Conservation (phyloP, 2,113 vertebrate genomes). For the Leptodactylus fuscus region DNA sequence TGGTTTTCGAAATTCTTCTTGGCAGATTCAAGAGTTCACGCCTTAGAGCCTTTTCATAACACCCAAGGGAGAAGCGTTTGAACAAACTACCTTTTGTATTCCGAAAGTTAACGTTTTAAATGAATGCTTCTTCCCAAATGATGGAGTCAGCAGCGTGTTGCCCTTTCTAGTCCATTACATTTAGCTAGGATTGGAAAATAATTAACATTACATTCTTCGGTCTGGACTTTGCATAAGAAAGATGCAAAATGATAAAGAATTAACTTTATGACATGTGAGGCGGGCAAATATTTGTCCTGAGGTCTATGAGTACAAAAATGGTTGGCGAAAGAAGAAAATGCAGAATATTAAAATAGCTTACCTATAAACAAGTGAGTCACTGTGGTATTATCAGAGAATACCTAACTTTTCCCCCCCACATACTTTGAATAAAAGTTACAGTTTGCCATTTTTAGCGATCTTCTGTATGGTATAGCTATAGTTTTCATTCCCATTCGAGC, state of each 20-base stretch:
- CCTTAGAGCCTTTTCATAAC: constrained; percentile 60
- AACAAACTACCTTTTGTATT: constrained; percentile 62
- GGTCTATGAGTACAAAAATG: not conserved
- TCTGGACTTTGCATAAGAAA: constrained; percentile 41
- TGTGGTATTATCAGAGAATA: no score
- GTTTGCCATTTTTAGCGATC: no score
- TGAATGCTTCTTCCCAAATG: constrained; percentile 59
- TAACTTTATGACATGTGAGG: not conserved
- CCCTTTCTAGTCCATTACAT: constrained; percentile 59
- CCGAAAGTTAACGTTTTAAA: constrained; percentile 59
- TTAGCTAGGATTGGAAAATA: constrained; percentile 58
- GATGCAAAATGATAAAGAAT: constrained; percentile 17
- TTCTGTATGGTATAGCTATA: no score
- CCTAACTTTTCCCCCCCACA: no score
- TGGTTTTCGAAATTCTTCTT: constrained; percentile 61
- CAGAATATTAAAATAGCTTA: not conserved
- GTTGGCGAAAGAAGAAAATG: not conserved
- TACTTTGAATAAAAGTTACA: no score
- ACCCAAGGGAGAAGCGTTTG: constrained; percentile 58
- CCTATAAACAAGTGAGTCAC: no score
- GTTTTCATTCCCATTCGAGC: no score
- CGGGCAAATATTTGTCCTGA: not conserved
- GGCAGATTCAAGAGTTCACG: constrained; percentile 60
- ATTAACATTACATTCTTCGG: constrained; percentile 47
- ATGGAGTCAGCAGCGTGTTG: constrained; percentile 58